Evolutionary conservation across 2,113 vertebrate genomes (phyloP).

Genomic region (Hydropotes inermis): DNA sequence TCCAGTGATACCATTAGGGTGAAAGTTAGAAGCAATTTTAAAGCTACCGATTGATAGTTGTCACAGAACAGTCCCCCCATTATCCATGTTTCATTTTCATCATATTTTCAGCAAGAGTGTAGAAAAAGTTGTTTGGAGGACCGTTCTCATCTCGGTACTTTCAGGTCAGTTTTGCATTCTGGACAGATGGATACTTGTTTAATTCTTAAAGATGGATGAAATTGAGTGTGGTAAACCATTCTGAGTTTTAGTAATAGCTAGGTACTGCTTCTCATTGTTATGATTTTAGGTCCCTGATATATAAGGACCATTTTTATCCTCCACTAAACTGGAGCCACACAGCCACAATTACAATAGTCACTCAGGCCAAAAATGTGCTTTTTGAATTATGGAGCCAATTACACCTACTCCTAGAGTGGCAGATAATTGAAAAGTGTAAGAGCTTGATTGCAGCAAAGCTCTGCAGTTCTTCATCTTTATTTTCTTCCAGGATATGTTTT

Average conservation of each 20-base stretch:
- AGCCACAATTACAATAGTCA: slow-evolving; percentile 10
- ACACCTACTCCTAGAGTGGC: background rate
- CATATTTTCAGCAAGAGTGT: background rate
- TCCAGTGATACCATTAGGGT: background rate
- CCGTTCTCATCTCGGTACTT: background rate
- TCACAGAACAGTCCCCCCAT: background rate
- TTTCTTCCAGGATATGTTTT: background rate
- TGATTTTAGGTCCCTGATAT: background rate
- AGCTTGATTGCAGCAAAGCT: background rate
- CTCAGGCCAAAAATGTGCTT: slow-evolving; percentile 33
- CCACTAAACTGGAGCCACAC: background rate
- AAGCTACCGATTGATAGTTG: background rate
- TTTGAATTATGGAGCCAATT: slow-evolving; percentile 51
- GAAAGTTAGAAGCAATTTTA: background rate
- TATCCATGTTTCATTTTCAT: background rate
- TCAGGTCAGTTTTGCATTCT: background rate
- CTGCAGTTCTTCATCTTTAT: slow-evolving; percentile 28
- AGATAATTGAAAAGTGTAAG: slow-evolving; percentile 21
- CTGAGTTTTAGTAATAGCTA: background rate
- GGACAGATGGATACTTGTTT: background rate
- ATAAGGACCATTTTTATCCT: background rate
- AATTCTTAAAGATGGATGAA: background rate
- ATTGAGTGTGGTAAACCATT: background rate
- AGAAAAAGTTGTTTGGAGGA: background rate
- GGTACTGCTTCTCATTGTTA: background rate